Conservation (phyloP, 2,113 vertebrate genomes). For the Spheniscus mendiculus region DNA sequence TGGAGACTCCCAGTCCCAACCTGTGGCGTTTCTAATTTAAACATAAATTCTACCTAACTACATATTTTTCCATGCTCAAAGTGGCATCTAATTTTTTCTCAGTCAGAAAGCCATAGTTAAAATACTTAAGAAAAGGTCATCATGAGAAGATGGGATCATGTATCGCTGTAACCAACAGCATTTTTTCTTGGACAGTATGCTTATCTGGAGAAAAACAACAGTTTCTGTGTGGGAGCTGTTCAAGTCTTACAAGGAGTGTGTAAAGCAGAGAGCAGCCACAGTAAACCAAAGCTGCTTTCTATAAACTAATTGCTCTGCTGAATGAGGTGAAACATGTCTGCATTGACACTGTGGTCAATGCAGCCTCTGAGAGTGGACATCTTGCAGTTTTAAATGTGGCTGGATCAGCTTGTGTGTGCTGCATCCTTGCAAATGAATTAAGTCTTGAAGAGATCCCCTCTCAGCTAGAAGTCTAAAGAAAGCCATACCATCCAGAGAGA, state of each 20-base stretch:
- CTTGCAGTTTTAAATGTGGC: neutral
- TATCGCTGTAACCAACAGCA: neutral
- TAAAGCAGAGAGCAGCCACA: neutral
- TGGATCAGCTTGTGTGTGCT: neutral
- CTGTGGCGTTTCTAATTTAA: neutral
- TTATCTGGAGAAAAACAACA: constrained; percentile 6
- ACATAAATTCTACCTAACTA: neutral
- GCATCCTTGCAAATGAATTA: neutral
- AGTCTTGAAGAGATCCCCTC: neutral
- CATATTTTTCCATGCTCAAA: neutral
- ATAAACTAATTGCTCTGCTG: neutral
- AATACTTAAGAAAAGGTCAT: neutral
- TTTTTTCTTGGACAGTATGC: neutral
- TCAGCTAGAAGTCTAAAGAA: neutral
- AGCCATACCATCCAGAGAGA: neutral
- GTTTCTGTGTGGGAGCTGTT: constrained; percentile 41
- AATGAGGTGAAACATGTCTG: constrained; percentile 2
- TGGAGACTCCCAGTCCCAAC: neutral
- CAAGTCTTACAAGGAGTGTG: neutral
- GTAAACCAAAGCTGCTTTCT: neutral
- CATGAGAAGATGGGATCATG: neutral
- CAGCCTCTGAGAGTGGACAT: neutral
- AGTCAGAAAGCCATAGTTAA: neutral
- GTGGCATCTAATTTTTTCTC: neutral
- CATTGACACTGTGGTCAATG: neutral